Percentiles rank a stretch among this genome's conserved stretches.
These are phyloP conservation scores for Pitangus sulphuratus DNA, from an alignment of 2,797 vertebrate species.

Conservation along the genomic window DNA sequence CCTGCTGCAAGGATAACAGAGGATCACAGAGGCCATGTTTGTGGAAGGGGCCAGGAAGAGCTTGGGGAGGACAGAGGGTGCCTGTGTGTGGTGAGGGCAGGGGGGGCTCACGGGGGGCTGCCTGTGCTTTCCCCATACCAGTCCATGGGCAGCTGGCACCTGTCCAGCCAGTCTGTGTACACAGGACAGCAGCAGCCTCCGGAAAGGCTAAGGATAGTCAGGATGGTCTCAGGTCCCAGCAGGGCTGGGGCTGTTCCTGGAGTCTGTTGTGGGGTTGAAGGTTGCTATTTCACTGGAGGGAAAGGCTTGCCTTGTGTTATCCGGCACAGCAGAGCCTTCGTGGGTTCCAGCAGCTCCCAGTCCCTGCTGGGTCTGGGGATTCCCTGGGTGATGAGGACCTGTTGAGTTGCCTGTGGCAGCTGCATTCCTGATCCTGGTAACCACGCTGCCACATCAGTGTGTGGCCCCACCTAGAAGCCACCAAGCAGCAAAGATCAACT, in stretches of 20 bases:
- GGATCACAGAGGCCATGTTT: constrained; percentile 24
- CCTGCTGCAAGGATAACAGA: constrained; percentile 17
- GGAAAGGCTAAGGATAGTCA: not conserved
- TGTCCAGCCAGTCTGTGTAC: not conserved
- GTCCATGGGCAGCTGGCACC: not conserved
- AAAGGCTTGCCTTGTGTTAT: not conserved
- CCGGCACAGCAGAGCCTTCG: accelerated
- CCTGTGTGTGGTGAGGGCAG: not conserved
- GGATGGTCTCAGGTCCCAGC: not conserved
- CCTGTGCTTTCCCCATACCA: not conserved
- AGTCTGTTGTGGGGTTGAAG: not conserved
- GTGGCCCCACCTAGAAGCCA: not conserved
- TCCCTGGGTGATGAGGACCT: not conserved
- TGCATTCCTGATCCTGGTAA: not conserved
- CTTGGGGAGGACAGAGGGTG: constrained; percentile 26
- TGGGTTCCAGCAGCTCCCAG: not conserved
- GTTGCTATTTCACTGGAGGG: not conserved
- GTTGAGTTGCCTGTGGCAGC: not conserved
- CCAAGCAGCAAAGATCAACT: not conserved
- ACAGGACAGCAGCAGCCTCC: accelerated
- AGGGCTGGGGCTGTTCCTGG: not conserved
- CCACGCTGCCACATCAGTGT: accelerated
- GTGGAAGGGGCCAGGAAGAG: not conserved
- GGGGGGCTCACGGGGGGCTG: not conserved
- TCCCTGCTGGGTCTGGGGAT: no score